Percentiles rank a stretch among this genome's conserved stretches.
phyloP scores from a whole-genome alignment of 2,888 invertebrate species.

The Oligia fasciuncula region DNA sequence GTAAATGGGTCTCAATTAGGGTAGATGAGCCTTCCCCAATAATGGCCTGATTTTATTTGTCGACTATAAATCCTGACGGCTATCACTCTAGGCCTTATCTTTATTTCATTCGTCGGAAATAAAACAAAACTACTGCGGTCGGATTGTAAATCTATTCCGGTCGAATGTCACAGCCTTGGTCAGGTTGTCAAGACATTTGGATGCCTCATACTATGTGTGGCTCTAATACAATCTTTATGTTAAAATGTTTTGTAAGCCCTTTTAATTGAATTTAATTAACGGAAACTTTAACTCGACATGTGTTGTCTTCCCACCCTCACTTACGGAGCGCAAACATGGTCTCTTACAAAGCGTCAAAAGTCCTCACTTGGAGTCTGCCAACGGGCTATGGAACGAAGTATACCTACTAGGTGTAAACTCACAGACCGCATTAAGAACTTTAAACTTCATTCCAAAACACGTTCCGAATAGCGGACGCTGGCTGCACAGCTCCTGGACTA shows the following conservation, averaged over 20 bases:
- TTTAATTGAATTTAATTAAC: conserved; percentile 1
- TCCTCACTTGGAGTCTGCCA: neutral
- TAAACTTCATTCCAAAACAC: neutral
- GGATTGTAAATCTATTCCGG: conserved; percentile 57
- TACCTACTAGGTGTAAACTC: neutral
- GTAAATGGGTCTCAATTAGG: conserved; percentile 60
- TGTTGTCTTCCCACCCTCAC: neutral
- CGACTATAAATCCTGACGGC: conserved; percentile 61
- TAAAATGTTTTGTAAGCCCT: neutral
- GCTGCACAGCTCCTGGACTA: neutral
- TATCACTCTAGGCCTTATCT: conserved; percentile 64
- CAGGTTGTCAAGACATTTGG: conserved; percentile 17
- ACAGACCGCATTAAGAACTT: neutral
- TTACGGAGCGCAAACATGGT: neutral
- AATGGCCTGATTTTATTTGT: conserved; percentile 62
- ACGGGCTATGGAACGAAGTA: neutral
- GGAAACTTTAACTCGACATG: neutral
- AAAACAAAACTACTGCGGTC: conserved; percentile 60
- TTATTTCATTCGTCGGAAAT: conserved; percentile 64
- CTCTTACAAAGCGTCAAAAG: neutral
- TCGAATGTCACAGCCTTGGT: conserved; percentile 41
- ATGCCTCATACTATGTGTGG: neutral
- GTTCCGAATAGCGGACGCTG: neutral
- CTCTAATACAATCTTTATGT: neutral
- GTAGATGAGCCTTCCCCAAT: conserved; percentile 52